Conservation (phyloP, 2,888 invertebrate species). For the Gandaritis pyraliata region DNA sequence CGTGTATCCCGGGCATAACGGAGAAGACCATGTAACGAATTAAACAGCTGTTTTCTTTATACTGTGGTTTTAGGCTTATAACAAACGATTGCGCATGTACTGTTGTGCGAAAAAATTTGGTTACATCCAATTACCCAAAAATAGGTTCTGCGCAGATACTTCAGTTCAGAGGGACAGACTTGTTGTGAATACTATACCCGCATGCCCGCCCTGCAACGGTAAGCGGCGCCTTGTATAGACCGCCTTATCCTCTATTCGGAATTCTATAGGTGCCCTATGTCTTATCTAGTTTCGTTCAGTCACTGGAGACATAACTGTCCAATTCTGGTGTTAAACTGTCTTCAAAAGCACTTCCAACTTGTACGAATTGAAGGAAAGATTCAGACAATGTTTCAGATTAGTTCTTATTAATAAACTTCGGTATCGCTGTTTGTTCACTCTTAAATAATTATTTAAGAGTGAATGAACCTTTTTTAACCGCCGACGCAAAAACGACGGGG, state of each 20-base stretch:
- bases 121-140: too few relatives aligned
- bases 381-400: too few relatives aligned
- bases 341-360: conserved; percentile 8
- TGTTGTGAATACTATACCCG: too few relatives aligned
- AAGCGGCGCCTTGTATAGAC: background rate
- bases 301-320: conserved; percentile 3
- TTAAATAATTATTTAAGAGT: too few relatives aligned
- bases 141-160: too few relatives aligned
- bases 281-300: conserved; percentile 18
- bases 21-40: background rate
- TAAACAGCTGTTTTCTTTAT: background rate
- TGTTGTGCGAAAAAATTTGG: background rate
- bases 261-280: conserved; percentile 5
- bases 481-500: too few relatives aligned
- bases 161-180: too few relatives aligned
- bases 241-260: background rate
- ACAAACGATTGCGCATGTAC: background rate
- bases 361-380: background rate
- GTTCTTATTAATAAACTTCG: too few relatives aligned
- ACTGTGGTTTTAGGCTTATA: background rate
- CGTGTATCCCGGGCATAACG: too few relatives aligned
- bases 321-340: conserved; percentile 6
- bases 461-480: too few relatives aligned
- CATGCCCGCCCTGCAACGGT: too few relatives aligned
- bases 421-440: too few relatives aligned